Evolutionary conservation across 2,888 invertebrate species (phyloP).

Genomic region (Rhorus exstirpatorius): DNA sequence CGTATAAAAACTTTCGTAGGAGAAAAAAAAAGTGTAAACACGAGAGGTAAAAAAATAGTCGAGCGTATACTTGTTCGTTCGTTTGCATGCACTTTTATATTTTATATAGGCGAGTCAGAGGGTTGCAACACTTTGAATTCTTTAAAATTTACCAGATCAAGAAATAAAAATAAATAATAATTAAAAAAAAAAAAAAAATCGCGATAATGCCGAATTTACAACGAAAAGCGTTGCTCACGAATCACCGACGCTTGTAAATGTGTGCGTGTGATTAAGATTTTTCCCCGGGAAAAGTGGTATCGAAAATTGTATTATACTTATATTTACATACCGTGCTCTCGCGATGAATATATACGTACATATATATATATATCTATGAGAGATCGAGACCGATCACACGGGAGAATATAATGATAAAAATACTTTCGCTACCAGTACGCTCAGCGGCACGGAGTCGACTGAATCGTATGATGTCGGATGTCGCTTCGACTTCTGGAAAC

Average conservation of each 20-base stretch:
- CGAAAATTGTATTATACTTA: too few species aligned
- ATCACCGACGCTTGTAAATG: background rate
- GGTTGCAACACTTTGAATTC: too few species aligned
- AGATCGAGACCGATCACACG: constrained; percentile 3
- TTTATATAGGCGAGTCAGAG: too few species aligned
- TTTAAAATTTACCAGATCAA: too few species aligned
- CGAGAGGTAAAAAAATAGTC: too few species aligned
- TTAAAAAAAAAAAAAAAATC: too few species aligned
- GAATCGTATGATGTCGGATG: constrained; percentile 66
- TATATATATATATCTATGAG: background rate
- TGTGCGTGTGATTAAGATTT: background rate
- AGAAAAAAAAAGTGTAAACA: too few species aligned
- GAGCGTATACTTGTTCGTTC: too few species aligned
- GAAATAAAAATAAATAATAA: too few species aligned
- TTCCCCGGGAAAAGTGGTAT: background rate
- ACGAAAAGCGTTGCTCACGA: background rate
- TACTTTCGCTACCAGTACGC: constrained; percentile 70
- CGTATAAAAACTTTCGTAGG: too few species aligned
- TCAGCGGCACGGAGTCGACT: constrained; percentile 78
- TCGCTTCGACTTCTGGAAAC: constrained; percentile 61
- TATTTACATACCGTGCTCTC: background rate
- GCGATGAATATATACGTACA: background rate
- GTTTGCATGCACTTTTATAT: too few species aligned
- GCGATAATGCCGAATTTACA: too few species aligned
- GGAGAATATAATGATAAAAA: background rate